Base-by-base conservation (phyloP, 2,888 invertebrate genomes). In the Eutolmus rufibarbis region DNA sequence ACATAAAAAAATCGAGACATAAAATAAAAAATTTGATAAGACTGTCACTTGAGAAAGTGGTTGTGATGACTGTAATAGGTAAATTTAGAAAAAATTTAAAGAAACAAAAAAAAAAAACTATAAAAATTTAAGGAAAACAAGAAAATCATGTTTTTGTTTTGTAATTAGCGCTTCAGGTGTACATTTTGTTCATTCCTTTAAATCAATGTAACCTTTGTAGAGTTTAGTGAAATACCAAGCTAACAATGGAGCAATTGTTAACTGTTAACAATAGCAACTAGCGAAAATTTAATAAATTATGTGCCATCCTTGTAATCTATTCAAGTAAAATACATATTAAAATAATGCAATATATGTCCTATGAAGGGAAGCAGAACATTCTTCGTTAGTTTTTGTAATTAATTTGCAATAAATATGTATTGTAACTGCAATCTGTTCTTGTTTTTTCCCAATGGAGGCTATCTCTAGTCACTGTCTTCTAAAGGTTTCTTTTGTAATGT, bases 21-120 rank as follows among this genome's bases (percentile, higher is more conserved):
- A 81, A 46, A 56, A 19, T 46, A 81, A 81, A 16, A 46, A 81
- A 81, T 56, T 56, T 28, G n/a, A 81, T 51, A 81, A 81, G 81
- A 81, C 81, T 81, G 81, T 81, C 81, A 81, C 81, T 81, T 81
- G 23, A 56, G 66, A 81, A 81, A 81, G 56, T 56, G 81, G 81
- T 81, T 81, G 81, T 81, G 81, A 81, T 81, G 81, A 81, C 81
- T 51, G 51, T 56, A 81, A 81, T 81, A 81, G 46, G 43, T 78
- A 78, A 51, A 81, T 31, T 81, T 76, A 76, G 16, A 37, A n/a
- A 76, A 46, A 46, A 14, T 46, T 46, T 16, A 74, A 74, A 74
- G 12, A 34, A 37, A 76, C 12, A 76, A 37, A 76, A 76, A 34
- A 37, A 34, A 28, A n/a, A n/a, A n/a, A n/a, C n/a, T n/a, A 37